phyloP scores from a whole-genome alignment of 2,113 vertebrate genomes.

The Hepsetus odoe region DNA sequence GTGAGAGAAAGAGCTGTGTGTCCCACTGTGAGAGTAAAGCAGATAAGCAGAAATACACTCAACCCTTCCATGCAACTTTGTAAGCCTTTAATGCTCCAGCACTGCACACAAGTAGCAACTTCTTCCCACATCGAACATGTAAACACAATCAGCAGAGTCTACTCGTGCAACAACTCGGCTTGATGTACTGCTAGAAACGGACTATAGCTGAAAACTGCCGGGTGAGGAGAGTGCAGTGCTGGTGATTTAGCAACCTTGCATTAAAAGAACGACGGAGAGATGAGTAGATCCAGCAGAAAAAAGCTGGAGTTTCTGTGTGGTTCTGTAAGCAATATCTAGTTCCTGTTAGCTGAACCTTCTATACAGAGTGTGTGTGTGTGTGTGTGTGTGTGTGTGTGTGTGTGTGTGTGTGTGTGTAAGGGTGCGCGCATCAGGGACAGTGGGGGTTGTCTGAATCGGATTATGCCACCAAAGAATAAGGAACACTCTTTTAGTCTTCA shows the following conservation, averaged over 20 bases:
- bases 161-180: slow-evolving; percentile 7
- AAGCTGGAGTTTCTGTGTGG: not conserved
- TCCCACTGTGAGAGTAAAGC: slow-evolving; percentile 34
- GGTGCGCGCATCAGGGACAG: not conserved
- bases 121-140: slow-evolving; percentile 4
- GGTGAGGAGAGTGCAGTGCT: not conserved
- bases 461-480: not conserved
- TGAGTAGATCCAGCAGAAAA: slow-evolving; percentile 36
- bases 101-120: not conserved
- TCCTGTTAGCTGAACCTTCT: not conserved
- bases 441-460: not conserved
- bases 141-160: slow-evolving; percentile 29
- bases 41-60: slow-evolving; percentile 50
- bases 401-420: too few species aligned
- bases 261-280: slow-evolving; percentile 33
- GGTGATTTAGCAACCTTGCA: slow-evolving; percentile 38
- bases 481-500: not conserved
- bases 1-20: slow-evolving; percentile 7
- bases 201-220: slow-evolving; percentile 19
- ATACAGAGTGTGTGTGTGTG: not conserved
- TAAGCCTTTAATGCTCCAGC: slow-evolving; percentile 42
- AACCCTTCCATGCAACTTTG: slow-evolving; percentile 30
- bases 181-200: not conserved
- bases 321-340: not conserved
- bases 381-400: too few species aligned